Evolutionary conservation across 2,888 invertebrate genomes (phyloP), one percentile per base, ranked within the genome.

Genomic region (Cerastis rubricosa): DNA sequence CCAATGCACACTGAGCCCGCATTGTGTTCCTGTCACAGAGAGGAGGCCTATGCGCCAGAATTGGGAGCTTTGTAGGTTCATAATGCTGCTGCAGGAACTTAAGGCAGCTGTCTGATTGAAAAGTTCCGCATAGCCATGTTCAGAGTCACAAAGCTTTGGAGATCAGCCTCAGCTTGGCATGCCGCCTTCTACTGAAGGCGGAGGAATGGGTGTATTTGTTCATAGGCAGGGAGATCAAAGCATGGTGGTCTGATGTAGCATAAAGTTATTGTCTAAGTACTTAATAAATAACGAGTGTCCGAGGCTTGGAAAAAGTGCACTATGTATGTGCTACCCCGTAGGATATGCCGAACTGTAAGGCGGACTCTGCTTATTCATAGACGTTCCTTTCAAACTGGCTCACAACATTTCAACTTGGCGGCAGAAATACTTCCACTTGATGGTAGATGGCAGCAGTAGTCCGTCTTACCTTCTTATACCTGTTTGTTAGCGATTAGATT

Each of bases 401-500:
- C 25, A 19, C 17, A 29, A 1, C 17, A 19, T 69, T 69, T 68
- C n/a, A n/a, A n/a, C 19, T 40, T 70, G 25, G 19, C 14, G 71
- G 6, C 22, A 71, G 5, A 72, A 72, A 71, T 40, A 43, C 43
- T 22, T 29, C 9, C 7, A 25, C 40, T 51, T 71, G 25, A 71
- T 51, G 22, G 22, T 71, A 71, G 71, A 71, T 72, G 49, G 71
- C 71, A 51, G 71, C 35, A 61, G 61, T 19, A 9, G 35, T 19
- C 35, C 19, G 35, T 19, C 19, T 61, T 61, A 35, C 19, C 29
- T 29, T 35, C 29, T 29, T 59, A 25, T 25, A n/a, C 12, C 7
- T 17, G 29, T 29, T 59, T 17, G 29, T 59, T 59, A 8, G 59
- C 4, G 29, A 29, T 59, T 17, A 29, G 29, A 59, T 17, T 29